Evolutionary conservation across 1,140 invertebrate genomes (phyloP).

Genomic region (Zaprionus capensis): DNA sequence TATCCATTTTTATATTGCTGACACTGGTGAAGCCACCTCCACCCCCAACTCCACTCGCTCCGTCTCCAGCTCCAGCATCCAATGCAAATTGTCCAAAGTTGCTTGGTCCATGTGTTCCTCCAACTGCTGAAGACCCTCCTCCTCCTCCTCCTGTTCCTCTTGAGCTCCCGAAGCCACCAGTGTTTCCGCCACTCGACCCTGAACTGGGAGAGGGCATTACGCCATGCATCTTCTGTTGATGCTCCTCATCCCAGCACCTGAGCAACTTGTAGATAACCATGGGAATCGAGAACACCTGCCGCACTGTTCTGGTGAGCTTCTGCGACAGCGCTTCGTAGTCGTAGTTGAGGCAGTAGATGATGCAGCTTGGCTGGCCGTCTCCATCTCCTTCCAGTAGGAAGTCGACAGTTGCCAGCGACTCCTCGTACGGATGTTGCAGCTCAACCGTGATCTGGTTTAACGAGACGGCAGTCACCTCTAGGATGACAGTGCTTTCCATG

Average conservation of each 20-base stretch:
- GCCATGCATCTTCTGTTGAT: conserved; percentile 85
- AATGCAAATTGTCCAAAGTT: conserved; percentile 61
- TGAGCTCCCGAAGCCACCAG: conserved; percentile 48
- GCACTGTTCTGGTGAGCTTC: conserved; percentile 92
- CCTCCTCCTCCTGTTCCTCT: conserved; percentile 15
- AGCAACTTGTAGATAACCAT: conserved; percentile 91
- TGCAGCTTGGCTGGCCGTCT: conserved; percentile 90
- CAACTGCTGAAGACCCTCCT: background rate
- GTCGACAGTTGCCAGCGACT: conserved; percentile 96
- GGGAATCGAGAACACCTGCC: conserved; percentile 95
- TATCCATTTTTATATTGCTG: conserved; percentile 60
- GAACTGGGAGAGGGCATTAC: conserved; percentile 58
- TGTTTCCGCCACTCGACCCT: conserved; percentile 84
- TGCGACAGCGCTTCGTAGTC: conserved; percentile 87
- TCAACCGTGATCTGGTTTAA: conserved; percentile 95
- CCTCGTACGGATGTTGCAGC: conserved; percentile 96
- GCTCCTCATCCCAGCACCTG: conserved; percentile 87
- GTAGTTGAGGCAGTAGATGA: conserved; percentile 87
- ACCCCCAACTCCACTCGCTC: conserved; percentile 35
- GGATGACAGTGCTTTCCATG: conserved; percentile 92
- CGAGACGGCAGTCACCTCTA: conserved; percentile 95
- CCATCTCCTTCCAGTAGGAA: conserved; percentile 88
- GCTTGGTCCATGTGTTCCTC: conserved; percentile 25
- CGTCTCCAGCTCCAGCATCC: conserved; percentile 34
- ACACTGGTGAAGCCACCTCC: conserved; percentile 54